Conservation (phyloP, 2,797 vertebrate genomes). For the Rachycentron canadum region DNA sequence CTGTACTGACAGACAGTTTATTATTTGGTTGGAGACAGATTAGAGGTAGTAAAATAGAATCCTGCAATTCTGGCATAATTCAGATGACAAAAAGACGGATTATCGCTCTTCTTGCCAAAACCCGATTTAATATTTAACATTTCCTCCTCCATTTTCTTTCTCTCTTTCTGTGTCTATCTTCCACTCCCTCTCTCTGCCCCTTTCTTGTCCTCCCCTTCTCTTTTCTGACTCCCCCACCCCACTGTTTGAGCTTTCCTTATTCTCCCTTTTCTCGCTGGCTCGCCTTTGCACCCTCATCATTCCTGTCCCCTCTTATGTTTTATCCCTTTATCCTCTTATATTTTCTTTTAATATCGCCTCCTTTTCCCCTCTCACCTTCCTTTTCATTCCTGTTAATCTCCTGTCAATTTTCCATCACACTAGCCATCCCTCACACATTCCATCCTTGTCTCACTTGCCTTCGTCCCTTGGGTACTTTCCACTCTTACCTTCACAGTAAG, state of each 20-base stretch:
- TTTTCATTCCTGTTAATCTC: slow-evolving; percentile 52
- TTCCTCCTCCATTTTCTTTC: slow-evolving; percentile 9
- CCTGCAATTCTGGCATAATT: slow-evolving; percentile 61
- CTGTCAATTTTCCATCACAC: slow-evolving; percentile 34
- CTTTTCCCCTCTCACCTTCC: slow-evolving; percentile 30
- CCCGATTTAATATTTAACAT: slow-evolving; percentile 48
- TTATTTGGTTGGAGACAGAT: slow-evolving; percentile 68
- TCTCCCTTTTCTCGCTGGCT: not conserved
- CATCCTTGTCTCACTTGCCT: slow-evolving; percentile 17
- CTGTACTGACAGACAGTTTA: slow-evolving; percentile 53
- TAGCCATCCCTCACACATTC: slow-evolving; percentile 20
- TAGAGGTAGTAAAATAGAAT: slow-evolving; percentile 58
- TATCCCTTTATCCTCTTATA: slow-evolving; percentile 43
- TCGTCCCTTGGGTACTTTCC: slow-evolving; percentile 4
- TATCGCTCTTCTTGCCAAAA: slow-evolving; percentile 40
- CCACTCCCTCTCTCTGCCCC: not conserved
- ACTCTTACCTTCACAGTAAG: slow-evolving; percentile 42
- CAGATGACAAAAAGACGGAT: slow-evolving; percentile 69
- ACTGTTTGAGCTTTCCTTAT: not conserved
- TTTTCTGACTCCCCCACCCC: not conserved
- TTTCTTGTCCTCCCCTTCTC: not conserved
- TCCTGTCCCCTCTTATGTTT: slow-evolving; percentile 9
- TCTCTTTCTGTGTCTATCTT: not conserved
- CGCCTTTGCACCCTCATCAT: not conserved
- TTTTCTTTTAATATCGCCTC: slow-evolving; percentile 38